Evolutionary conservation across 2,797 vertebrate species (phyloP), one percentile per base, ranked within the genome.

Genomic region (Oceanodroma leucorhoa): DNA sequence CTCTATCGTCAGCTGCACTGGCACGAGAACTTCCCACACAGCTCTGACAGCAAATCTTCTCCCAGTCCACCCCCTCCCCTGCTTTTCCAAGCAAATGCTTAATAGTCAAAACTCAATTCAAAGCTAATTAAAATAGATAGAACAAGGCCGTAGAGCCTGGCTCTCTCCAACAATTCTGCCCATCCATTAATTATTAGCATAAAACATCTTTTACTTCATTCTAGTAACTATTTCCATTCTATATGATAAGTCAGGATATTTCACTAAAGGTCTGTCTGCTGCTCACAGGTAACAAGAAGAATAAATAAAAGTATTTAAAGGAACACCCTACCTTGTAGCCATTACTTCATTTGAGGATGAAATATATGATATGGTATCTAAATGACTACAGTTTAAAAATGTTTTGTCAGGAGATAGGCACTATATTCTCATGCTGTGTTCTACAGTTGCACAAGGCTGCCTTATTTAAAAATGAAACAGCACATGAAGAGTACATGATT

Each of bases 331-430:
- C 29, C 19, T 45, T 38, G 17, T 21, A 61, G n/a, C 38, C n/a
- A n/a, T 40, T 36, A 43, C 48, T 54, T 60, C 17, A 22, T 32
- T 13, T 58, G 71, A 60, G 36, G 22, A 60, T 83, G 36, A 48
- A 48, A 66, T 30, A 21, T 3, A 5, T 24, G 36, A 36, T 40
- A n/a, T 0, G 2, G 2, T 12, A 9, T 17, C 20, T 43, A 58
- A 76, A 58, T 17, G 46, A 48, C 17, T 19, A 5, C 4, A 48
- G 14, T 45, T 85, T 21, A 8, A 34, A 55, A 36, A 34, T 9
- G 7, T 41, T 87, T 77, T 77, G 7, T 38, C 29, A 62, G 69
- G 60, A 87, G 72, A 87, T 2, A 36, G 24, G n/a, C 3, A 11
- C 10, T 58, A 23, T 32, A 7, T 24, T 71, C 22, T 27, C 30